A percentile compares a stretch with the other conserved stretches of the same genome.
Conservation (phyloP, 1,140 invertebrate species). For the Drosophila lacteicornis region DNA sequence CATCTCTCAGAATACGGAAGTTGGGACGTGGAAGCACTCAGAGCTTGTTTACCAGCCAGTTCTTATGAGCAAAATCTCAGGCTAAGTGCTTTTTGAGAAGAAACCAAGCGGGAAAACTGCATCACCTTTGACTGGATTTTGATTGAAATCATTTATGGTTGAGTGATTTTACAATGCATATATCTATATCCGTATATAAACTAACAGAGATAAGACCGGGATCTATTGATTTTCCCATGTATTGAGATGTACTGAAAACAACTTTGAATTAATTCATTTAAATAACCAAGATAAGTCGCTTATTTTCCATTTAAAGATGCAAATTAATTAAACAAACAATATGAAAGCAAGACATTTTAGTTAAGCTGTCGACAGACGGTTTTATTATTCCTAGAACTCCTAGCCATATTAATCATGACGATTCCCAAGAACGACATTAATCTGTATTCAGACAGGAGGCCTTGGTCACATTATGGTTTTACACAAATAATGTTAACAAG, state of each 20-base stretch:
- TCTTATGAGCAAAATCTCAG: conserved; percentile 10
- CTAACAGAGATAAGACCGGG: neutral
- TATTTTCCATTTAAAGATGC: neutral
- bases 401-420: conserved; percentile 4
- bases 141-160: conserved; percentile 7
- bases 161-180: neutral
- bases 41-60: conserved; percentile 15
- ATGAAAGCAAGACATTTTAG: neutral
- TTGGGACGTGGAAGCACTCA: conserved; percentile 27
- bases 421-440: conserved; percentile 31
- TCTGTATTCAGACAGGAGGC: conserved; percentile 45
- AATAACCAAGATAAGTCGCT: neutral
- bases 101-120: conserved; percentile 24
- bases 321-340: neutral
- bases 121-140: conserved; percentile 7
- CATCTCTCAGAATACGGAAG: conserved; percentile 51
- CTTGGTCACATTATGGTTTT: conserved; percentile 51
- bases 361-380: neutral
- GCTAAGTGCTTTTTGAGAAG: conserved; percentile 23
- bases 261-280: neutral
- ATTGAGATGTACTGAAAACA: no score
- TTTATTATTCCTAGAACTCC: no score
- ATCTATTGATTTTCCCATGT: neutral
- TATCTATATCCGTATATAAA: neutral
- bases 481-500: conserved; percentile 79